Base-by-base conservation (phyloP, 1,140 invertebrate species). In the Plutomurus gul region DNA sequence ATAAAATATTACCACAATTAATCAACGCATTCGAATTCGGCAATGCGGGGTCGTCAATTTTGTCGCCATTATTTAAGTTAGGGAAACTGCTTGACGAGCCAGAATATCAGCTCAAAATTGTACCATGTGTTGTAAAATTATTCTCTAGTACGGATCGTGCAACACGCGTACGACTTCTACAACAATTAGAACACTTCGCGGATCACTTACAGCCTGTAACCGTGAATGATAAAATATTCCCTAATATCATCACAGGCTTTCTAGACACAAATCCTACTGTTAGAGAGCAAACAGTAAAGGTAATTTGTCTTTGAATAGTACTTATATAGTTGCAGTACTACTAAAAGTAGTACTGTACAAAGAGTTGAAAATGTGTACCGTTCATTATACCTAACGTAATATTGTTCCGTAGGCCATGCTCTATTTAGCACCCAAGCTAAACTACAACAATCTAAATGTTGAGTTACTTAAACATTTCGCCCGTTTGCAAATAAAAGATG, bases 371-470 rank as follows among this genome's bases (percentile, higher is more conserved):
- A 11, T 8, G 10, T 22, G 10, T 71, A 10, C 20, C 10, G 7
- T 22, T 25, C 18, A 60, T n/a, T 60, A 60, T 30, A 60, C 20
- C 3, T 25, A 47, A 7, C 22, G 7, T 25, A 37, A 4, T 49
- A 0, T 78, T 82, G 27, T 79, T 85, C 89, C 89, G 33, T 84
- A 93, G 90, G 95, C 96, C 46, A 95, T 99, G 85, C 91, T 99
- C 71, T 93, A 95, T 85, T 88, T 99, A 82, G 95, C 97, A 1
- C 92, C 96, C 71, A 99, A 99, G 88, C 90, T 99, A 70, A 99
- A 97, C 88, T 96, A 97, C 85, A 96, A 99, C 85, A 99, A 99
- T 90, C 87, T 99, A 16, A 99, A 99, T 88, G 94, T 97, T 18
- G 97, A 99, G 88, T 91, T 98, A 6, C 88, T 99, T 84, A 92